Conservation (phyloP, 2,113 vertebrate species). For the Todiramphus chloris region DNA sequence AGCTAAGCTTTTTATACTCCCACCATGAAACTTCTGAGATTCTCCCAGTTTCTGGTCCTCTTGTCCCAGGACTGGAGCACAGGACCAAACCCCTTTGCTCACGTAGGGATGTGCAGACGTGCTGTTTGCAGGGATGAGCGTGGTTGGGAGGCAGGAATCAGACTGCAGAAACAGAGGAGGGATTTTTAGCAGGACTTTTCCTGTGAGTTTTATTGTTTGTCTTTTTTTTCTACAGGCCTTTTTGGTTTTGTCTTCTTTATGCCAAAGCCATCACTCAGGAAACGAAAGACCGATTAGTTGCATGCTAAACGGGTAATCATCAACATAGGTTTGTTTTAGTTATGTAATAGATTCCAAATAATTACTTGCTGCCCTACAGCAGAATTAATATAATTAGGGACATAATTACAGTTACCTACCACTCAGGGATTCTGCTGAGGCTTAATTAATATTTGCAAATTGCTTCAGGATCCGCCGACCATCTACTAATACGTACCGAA, state of each 20-base stretch:
- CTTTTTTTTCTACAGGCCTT: not conserved
- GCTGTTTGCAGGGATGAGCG: not conserved
- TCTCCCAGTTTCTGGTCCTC: not conserved
- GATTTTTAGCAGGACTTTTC: not conserved
- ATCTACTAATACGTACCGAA: not conserved
- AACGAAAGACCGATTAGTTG: not conserved
- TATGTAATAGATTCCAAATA: conserved; percentile 15
- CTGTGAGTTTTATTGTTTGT: too few species aligned
- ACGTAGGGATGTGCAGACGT: accelerated
- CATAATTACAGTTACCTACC: not conserved
- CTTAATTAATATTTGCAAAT: conserved; percentile 55
- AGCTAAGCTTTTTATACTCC: not conserved
- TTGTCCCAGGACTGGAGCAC: not conserved
- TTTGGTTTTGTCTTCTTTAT: not conserved
- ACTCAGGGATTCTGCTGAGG: not conserved
- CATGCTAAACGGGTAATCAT: not conserved
- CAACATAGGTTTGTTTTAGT: conserved; percentile 20
- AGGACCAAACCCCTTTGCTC: not conserved
- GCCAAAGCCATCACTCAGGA: not conserved
- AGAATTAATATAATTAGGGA: conserved; percentile 49
- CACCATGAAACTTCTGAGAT: not conserved
- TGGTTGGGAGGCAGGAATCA: not conserved
- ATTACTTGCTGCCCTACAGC: conserved; percentile 10
- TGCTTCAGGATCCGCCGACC: not conserved
- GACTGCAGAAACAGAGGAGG: not conserved